Percentiles rank a stretch among this genome's conserved stretches.
phyloP scores from a whole-genome alignment of 2,888 invertebrate genomes.

The Heliothis peltigera region DNA sequence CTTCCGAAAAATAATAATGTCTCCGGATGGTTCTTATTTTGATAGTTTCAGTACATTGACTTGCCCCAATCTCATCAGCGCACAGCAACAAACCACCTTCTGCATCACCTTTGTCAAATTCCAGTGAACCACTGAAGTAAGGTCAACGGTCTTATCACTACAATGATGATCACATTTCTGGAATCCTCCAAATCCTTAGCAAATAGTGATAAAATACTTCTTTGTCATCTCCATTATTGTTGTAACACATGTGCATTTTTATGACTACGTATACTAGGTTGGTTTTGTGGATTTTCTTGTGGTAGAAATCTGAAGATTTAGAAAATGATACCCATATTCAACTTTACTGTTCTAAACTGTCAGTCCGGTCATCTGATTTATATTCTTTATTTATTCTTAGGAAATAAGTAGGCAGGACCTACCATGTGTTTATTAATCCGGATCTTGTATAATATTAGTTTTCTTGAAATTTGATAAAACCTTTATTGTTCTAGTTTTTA shows the following conservation, averaged over 20 bases:
- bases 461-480: too few relatives aligned
- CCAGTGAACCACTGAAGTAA: slow-evolving; percentile 27
- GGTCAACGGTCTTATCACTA: slow-evolving; percentile 42
- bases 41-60: not conserved
- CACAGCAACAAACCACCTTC: slow-evolving; percentile 19
- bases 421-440: too few relatives aligned
- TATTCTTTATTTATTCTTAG: too few relatives aligned
- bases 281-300: slow-evolving; percentile 19
- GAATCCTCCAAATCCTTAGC: slow-evolving; percentile 55
- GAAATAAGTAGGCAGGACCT: too few relatives aligned
- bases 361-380: too few relatives aligned
- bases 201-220: slow-evolving; percentile 54
- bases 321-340: not conserved
- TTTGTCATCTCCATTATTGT: slow-evolving; percentile 55
- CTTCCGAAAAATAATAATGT: too few relatives aligned
- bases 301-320: not conserved
- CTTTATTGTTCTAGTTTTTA: too few relatives aligned
- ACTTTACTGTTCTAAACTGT: not conserved
- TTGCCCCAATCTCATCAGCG: not conserved
- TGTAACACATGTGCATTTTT: slow-evolving; percentile 45
- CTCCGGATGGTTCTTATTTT: not conserved
- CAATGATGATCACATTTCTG: slow-evolving; percentile 52
- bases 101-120: slow-evolving; percentile 26
- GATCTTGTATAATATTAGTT: too few relatives aligned
- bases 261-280: slow-evolving; percentile 27